Percentiles rank a stretch among this genome's conserved stretches.
phyloP scores from a whole-genome alignment of 1,140 invertebrate species.

The Tribolium madens region DNA sequence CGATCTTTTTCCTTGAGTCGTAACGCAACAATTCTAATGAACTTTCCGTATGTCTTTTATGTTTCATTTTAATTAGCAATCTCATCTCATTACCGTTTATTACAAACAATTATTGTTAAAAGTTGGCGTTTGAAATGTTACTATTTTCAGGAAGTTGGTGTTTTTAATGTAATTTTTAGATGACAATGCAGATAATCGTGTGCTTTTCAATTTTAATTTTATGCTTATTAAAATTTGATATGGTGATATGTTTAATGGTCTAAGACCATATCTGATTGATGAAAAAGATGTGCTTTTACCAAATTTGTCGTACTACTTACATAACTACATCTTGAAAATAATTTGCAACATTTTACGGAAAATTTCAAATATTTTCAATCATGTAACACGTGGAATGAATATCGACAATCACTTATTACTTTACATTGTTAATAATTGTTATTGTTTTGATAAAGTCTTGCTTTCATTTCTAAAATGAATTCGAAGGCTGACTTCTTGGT shows the following conservation, averaged over 20 bases:
- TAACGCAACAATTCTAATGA: neutral
- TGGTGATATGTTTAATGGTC: conserved; percentile 9
- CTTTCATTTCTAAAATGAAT: conserved; percentile 14
- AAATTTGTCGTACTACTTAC: neutral
- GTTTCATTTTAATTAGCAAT: neutral
- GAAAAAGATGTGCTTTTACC: conserved; percentile 15
- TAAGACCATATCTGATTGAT: conserved; percentile 15
- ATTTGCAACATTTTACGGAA: neutral
- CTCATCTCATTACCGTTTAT: neutral
- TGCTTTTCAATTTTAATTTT: conserved; percentile 18
- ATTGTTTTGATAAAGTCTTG: conserved; percentile 17
- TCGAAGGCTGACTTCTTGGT: conserved; percentile 10
- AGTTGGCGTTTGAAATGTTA: neutral
- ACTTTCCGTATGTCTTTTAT: neutral
- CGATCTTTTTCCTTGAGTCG: neutral
- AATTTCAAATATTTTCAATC: too few species aligned
- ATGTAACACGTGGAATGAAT: too few species aligned
- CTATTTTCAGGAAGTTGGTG: conserved; percentile 13
- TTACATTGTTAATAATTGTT: neutral
- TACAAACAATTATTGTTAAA: neutral
- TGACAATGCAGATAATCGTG: conserved; percentile 9
- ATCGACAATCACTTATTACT: neutral
- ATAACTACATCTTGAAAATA: neutral
- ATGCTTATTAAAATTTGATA: conserved; percentile 20
- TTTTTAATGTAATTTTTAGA: neutral